A percentile compares a stretch with the other conserved stretches of the same genome.
Conservation (phyloP, 2,113 vertebrate genomes). For the Eurypyga helias region DNA sequence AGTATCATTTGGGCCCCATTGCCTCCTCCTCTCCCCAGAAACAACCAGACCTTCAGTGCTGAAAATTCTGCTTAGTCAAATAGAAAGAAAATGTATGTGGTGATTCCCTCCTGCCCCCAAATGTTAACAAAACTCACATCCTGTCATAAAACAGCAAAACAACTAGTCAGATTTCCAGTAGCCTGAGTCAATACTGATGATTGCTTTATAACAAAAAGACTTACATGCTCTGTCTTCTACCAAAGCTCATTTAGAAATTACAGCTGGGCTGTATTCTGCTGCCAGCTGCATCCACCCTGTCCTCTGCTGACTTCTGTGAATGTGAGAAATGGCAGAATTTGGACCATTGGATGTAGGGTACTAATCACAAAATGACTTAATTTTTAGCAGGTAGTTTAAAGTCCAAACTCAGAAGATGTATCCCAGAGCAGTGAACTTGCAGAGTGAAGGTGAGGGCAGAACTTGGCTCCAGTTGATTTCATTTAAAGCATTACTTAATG, state of each 20-base stretch:
- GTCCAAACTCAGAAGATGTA: conserved; percentile 18
- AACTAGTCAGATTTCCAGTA: conserved; percentile 51
- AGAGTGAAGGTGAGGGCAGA: conserved; percentile 33
- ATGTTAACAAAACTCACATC: conserved; percentile 11
- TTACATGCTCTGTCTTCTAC: neutral
- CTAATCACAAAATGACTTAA: conserved; percentile 1
- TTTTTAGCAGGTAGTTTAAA: conserved; percentile 33
- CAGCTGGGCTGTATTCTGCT: conserved; percentile 4
- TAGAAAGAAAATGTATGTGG: conserved; percentile 16
- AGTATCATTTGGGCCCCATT: conserved; percentile 5
- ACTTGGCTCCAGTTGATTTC: conserved; percentile 17
- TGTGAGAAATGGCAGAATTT: conserved; percentile 25
- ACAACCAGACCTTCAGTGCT: neutral
- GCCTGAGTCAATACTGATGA: conserved; percentile 20
- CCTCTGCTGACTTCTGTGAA: neutral
- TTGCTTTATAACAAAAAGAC: conserved; percentile 27
- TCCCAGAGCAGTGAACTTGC: conserved; percentile 15
- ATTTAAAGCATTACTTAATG: conserved; percentile 29
- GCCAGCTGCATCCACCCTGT: neutral
- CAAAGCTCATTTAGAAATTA: conserved; percentile 26
- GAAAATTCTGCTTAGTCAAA: conserved; percentile 34
- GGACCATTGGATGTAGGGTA: neutral
- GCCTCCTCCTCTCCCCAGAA: conserved; percentile 41
- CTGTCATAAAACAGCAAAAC: neutral
- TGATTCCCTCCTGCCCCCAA: neutral